Evolutionary conservation across 2,797 vertebrate genomes (phyloP), one percentile per base, ranked within the genome.

Genomic region (Argya squamiceps): DNA sequence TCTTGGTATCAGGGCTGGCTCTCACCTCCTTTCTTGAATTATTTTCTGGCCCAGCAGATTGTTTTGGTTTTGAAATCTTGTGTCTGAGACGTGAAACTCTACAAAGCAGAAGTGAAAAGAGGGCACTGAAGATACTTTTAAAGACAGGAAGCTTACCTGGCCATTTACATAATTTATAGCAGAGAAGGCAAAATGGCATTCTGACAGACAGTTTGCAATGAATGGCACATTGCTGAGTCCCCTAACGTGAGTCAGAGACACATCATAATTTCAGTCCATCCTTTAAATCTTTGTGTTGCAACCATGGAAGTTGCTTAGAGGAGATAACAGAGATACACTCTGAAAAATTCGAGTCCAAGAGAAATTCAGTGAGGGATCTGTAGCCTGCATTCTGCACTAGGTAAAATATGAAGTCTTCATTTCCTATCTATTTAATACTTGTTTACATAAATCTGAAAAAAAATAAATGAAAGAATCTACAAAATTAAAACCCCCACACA

Each of bases 381-480:
- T 64, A 88, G 69, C 32, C 20, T 70, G 23, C 16, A 17, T 50
- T 76, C 43, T 26, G 15, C 50, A 23, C 9, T 32, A 43, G 27
- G 11, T 52, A 50, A 83, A 83, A 81, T 24, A 14, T 0, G 1
- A 39, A 70, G 27, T 50, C 21, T 59, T 91, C 0, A 0, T 78
- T 91, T 64, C 19, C 23, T 65, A 3, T 70, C 53, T 77, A 13
- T 52, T 83, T 70, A 74, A 23, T 49, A 34, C 8, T 82, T 63
- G 2, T 29, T 83, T n/a, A 36, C 11, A 15, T 50, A 71, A 74
- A 65, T 24, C 15, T 70, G 27, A 77, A 36, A n/a, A n/a, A 68
- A 50, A 55, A 19, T 20, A 52, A 70, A 63, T 19, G 2, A 63
- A 49, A 50, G 10, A 34, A 49, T 53, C 56, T 43, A 52, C 47